Evolutionary conservation across 2,888 invertebrate species (phyloP), one percentile per base, ranked within the genome.

Genomic region (Eupithecia tripunctaria): DNA sequence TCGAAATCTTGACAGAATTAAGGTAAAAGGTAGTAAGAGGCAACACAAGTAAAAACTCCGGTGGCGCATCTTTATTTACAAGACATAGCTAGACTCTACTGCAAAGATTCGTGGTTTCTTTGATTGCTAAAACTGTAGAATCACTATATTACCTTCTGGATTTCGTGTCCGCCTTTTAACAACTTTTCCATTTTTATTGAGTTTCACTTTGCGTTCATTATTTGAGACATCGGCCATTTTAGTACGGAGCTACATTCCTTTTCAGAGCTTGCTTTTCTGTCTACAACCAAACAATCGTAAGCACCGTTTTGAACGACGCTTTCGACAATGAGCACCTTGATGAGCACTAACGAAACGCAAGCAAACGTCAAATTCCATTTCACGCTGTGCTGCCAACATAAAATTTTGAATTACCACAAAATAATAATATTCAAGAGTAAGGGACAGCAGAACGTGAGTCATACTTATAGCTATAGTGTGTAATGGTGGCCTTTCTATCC

Each of bases 141-240:
- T 80, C 81, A 56, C 76, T 75, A 80, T 78, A 81, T 84, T 86
- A 92, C 95, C 95, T 91, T 94, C 94, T 76, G 95, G 95, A 86
- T 95, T 94, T 84, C 93, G 88, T 74, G 89, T 76, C 66, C 95
- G 91, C 84, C 89, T 93, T 88, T 94, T 95, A 72, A 92, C 89
- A 86, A 94, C 86, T 93, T 94, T 94, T 56, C 93, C 93, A 82
- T 91, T 92, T 91, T 94, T 95, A 84, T 86, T 91, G 79, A 92
- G 87, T 85, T 94, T 94, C 84, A 92, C 82, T 93, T 94, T 95
- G 78, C 93, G 90, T 56, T 94, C 94, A 86, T 82, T 88, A 82
- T 85, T 91, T 91, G 93, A 88, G 94, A 94, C 94, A 94, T 94
- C 94, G 89, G 94, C 94, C 94, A 94, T 94, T 94, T 94, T 94